Evolutionary conservation across 2,888 invertebrate genomes (phyloP).

Genomic region (Isotomurus palustris): DNA sequence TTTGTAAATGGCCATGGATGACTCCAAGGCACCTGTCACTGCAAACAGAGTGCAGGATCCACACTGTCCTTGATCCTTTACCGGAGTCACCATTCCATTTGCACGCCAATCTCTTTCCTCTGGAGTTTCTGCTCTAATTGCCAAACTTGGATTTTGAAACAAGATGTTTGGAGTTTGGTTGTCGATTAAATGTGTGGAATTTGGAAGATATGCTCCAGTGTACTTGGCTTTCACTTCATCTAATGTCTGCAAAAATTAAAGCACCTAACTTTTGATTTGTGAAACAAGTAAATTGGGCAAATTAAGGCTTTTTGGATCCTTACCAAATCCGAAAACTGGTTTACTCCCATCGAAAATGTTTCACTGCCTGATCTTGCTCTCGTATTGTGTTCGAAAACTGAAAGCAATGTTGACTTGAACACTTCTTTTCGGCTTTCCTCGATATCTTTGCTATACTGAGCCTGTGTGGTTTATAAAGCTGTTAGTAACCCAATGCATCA

Average conservation of each 20-base stretch:
- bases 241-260: background rate
- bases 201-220: background rate
- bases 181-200: too few relatives aligned
- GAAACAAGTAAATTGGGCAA: too few relatives aligned
- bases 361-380: background rate
- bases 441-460: background rate
- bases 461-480: background rate
- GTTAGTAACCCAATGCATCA: background rate
- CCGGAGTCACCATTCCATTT: conserved; percentile 75
- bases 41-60: too few relatives aligned
- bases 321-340: conserved; percentile 1
- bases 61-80: conserved; percentile 87
- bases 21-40: background rate
- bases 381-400: background rate
- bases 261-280: too few relatives aligned
- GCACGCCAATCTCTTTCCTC: conserved; percentile 76
- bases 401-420: background rate
- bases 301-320: too few relatives aligned
- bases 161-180: too few relatives aligned
- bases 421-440: background rate
- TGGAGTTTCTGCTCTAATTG: too few relatives aligned
- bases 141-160: too few relatives aligned
- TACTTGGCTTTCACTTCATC: conserved; percentile 4
- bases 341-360: background rate
- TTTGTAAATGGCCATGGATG: background rate